Base-by-base conservation (phyloP, 2,888 invertebrate genomes). In the Dione juno region DNA sequence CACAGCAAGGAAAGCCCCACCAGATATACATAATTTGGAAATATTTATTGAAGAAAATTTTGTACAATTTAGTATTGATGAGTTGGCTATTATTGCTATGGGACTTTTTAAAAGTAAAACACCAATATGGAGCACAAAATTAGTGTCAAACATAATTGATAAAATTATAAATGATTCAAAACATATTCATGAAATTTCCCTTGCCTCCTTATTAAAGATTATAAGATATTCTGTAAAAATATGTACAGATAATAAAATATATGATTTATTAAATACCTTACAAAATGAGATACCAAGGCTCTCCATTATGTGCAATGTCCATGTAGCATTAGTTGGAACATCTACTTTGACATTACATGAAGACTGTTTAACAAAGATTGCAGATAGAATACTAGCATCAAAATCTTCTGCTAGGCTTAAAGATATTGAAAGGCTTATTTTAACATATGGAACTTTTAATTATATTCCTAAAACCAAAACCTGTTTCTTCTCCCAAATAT, bases 41-140 rank as follows among this genome's bases (percentile, higher is more conserved):
- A 82, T 94, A 61, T 89, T 92, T 53, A 78, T 96, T 67, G 84
- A 91, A 41, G 81, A 92, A 5, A 85, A 87, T 67, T 88, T 96
- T n/a, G 79, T 94, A 9, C 81, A 94, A 35, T 94, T 96, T 81
- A 92, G 89, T 28, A 77, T 95, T 8, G 94, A 95, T 75, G 97
- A 97, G 81, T 84, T 97, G 70, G 96, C 95, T 13, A 93, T 97
- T 14, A 93, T 96, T 77, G 94, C 95, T 6, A 95, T 96, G 94
- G 96, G 96, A 0, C 97, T 96, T 83, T 97, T 97, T 79, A 97
- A 97, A 89, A 95, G 95, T 16, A 94, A 95, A 87, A 95, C 95
- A 1, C 94, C 92, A 16, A 92, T 97, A 63, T 93, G 94, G 73
- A 94, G 89, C 82, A 76, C 82, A 3, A 80, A 84, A 0, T 78